A percentile compares a stretch with the other conserved stretches of the same genome.
Conservation (phyloP, 2,888 invertebrate genomes). For the Oscheius onirici region DNA sequence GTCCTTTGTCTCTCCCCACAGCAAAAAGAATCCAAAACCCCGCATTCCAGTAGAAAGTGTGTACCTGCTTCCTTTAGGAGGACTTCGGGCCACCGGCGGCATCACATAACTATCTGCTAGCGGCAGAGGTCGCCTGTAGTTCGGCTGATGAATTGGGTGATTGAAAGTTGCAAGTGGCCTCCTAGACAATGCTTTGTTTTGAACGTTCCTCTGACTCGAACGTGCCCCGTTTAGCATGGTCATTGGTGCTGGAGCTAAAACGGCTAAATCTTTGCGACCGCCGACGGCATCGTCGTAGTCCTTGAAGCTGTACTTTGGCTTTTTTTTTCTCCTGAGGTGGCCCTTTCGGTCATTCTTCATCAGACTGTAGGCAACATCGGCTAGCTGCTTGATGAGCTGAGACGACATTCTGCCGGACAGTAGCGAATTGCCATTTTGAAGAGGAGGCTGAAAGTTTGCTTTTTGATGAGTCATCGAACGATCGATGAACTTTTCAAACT, state of each 20-base stretch:
- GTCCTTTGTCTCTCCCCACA: slow-evolving; percentile 11
- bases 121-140: background rate
- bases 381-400: slow-evolving; percentile 25
- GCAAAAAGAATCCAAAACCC: slow-evolving; percentile 13
- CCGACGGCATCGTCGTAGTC: slow-evolving; percentile 17
- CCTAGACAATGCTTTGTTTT: too few relatives aligned
- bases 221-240: slow-evolving; percentile 20
- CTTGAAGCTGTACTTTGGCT: slow-evolving; percentile 14
- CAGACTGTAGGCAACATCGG: slow-evolving; percentile 18
- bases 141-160: background rate
- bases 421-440: slow-evolving; percentile 17
- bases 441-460: background rate
- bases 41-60: slow-evolving; percentile 2
- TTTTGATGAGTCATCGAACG: too few relatives aligned
- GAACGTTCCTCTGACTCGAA: background rate
- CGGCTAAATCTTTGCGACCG: background rate
- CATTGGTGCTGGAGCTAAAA: slow-evolving; percentile 14
- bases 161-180: too few relatives aligned
- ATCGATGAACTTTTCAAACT: too few relatives aligned
- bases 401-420: slow-evolving; percentile 24
- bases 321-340: background rate
- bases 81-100: background rate
- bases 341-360: background rate
- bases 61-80: background rate
- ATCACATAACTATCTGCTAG: background rate